Evolutionary conservation across 2,113 vertebrate species (phyloP).

Genomic region (Podarcis cretensis): DNA sequence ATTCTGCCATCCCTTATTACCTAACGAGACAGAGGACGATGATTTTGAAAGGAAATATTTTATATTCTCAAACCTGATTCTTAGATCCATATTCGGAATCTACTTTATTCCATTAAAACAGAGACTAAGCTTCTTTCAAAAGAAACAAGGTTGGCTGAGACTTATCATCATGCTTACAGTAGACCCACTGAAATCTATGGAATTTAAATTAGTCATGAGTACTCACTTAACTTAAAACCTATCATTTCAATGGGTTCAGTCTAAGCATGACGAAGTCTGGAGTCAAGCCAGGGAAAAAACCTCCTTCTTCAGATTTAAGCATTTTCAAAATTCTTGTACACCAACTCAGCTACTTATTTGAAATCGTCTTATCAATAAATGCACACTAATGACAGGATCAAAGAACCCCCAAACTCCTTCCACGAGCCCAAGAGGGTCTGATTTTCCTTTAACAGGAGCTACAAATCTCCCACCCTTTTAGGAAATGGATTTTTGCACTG

Average conservation of each 20-base stretch:
- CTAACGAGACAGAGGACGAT: not conserved
- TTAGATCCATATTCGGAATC: not conserved
- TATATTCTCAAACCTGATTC: not conserved
- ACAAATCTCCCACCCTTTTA: not conserved
- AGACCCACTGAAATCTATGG: not conserved
- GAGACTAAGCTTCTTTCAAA: not conserved
- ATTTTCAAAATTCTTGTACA: too few species aligned
- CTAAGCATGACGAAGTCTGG: too few species aligned
- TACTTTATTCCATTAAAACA: not conserved
- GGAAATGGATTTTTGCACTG: not conserved
- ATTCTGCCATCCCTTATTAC: too few species aligned
- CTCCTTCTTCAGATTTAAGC: too few species aligned
- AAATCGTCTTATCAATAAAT: not conserved
- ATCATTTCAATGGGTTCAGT: too few species aligned
- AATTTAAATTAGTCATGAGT: not conserved
- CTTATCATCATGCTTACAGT: not conserved
- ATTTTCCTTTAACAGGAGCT: not conserved
- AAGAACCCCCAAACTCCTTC: not conserved
- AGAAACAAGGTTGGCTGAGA: not conserved
- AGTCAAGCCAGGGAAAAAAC: too few species aligned
- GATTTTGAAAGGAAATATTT: rapidly evolving
- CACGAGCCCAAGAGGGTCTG: not conserved
- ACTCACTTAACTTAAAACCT: too few species aligned
- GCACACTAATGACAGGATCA: not conserved
- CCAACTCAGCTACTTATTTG: not conserved